phyloP scores from a whole-genome alignment of 2,888 invertebrate species.

The Bellardia bayeri region DNA sequence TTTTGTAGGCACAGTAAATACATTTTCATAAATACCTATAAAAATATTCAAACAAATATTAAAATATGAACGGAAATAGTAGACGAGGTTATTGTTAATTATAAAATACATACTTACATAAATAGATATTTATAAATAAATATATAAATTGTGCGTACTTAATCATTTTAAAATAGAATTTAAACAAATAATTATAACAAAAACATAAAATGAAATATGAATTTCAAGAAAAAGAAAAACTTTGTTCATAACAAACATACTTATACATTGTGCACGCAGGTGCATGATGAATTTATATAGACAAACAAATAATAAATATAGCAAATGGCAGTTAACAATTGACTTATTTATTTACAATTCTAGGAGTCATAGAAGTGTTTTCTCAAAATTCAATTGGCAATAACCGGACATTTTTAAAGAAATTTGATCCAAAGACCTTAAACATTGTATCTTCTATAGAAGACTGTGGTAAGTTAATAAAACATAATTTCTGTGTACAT shows the following conservation, averaged over 20 bases:
- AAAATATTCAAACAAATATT: conserved; percentile 2
- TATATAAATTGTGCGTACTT: conserved; percentile 57
- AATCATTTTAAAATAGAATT: conserved; percentile 57
- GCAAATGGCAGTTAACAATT: conserved; percentile 18
- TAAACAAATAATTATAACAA: conserved; percentile 31
- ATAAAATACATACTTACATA: conserved; percentile 34
- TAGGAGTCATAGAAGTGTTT: too few relatives aligned
- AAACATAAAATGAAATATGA: conserved; percentile 21
- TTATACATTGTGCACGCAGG: conserved; percentile 11
- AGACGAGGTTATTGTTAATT: conserved; percentile 1
- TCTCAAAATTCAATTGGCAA: too few relatives aligned
- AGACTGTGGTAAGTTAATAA: background rate
- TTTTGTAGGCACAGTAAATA: too few relatives aligned
- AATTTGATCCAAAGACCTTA: too few relatives aligned
- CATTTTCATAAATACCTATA: background rate
- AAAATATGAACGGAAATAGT: background rate
- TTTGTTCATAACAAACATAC: conserved; percentile 23
- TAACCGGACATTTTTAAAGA: too few relatives aligned
- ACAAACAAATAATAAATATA: conserved; percentile 33
- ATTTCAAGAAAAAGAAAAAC: conserved; percentile 4
- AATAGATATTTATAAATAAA: conserved; percentile 50
- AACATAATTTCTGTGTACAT: background rate
- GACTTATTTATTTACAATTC: conserved; percentile 9
- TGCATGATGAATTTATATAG: conserved; percentile 39
- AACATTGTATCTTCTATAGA: background rate